phyloP scores from a whole-genome alignment of 2,888 invertebrate species.

The Podotricha telesiphe region DNA sequence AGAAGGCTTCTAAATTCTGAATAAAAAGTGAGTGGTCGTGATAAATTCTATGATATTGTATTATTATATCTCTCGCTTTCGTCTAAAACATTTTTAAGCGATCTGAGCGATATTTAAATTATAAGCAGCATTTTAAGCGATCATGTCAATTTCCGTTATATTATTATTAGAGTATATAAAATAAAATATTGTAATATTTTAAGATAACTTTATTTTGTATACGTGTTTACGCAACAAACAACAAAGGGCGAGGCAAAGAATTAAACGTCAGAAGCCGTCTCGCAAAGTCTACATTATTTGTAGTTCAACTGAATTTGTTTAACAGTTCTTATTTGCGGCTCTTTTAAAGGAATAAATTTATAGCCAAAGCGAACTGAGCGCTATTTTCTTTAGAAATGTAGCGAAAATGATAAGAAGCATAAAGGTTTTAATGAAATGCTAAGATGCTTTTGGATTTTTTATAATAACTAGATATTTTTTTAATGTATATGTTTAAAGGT shows the following conservation, averaged over 20 bases:
- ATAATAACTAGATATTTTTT: background rate
- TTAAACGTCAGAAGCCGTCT: slow-evolving; percentile 17
- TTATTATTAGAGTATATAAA: too few species aligned
- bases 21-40: too few species aligned
- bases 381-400: slow-evolving; percentile 9
- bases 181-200: too few species aligned
- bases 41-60: too few species aligned
- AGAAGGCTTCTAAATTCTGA: too few species aligned
- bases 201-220: background rate
- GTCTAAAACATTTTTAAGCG: too few species aligned
- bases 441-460: background rate
- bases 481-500: too few species aligned
- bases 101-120: too few species aligned
- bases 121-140: too few species aligned
- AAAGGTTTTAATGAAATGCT: slow-evolving; percentile 4
- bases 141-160: too few species aligned
- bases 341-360: slow-evolving; percentile 15
- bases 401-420: background rate
- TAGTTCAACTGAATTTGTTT: slow-evolving; percentile 18
- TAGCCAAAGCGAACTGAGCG: slow-evolving; percentile 1
- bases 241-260: slow-evolving; percentile 21
- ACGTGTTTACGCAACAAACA: slow-evolving; percentile 5
- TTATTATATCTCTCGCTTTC: too few species aligned
- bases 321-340: slow-evolving; percentile 20
- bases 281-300: slow-evolving; percentile 17